Evolutionary conservation across 2,888 invertebrate species (phyloP).

Genomic region (Microdon myrmicae): DNA sequence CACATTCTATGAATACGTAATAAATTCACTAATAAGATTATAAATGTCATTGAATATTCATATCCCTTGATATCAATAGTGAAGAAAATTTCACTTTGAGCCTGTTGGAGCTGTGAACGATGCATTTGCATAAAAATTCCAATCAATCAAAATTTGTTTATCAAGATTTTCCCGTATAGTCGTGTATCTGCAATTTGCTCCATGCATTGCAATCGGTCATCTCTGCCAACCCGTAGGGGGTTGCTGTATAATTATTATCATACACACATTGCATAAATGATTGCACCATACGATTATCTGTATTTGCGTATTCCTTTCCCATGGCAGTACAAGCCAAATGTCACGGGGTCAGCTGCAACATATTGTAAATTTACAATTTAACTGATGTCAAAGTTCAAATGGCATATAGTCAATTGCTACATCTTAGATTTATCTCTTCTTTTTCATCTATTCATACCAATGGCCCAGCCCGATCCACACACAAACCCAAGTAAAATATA

Average conservation of each 20-base stretch:
- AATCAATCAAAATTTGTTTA: constrained; percentile 41
- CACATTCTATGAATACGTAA: constrained; percentile 25
- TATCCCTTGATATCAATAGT: constrained; percentile 21
- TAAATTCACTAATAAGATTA: constrained; percentile 28
- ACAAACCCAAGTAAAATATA: neutral
- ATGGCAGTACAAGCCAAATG: constrained; percentile 28
- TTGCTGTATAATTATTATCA: constrained; percentile 17
- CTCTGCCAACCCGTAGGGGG: constrained; percentile 4
- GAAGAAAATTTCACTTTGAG: constrained; percentile 38
- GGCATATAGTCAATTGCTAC: constrained; percentile 18
- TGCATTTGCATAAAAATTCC: constrained; percentile 48
- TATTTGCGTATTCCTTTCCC: neutral
- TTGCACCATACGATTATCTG: constrained; percentile 20
- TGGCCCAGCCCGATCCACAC: too few relatives aligned
- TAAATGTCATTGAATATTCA: constrained; percentile 43
- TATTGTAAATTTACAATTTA: constrained; percentile 8
- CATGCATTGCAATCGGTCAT: constrained; percentile 6
- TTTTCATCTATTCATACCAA: too few relatives aligned
- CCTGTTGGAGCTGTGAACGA: constrained; percentile 14
- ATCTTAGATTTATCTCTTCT: constrained; percentile 6
- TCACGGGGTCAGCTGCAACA: constrained; percentile 37
- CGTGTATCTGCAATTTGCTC: constrained; percentile 3
- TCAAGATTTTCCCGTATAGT: constrained; percentile 1
- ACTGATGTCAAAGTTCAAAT: constrained; percentile 34
- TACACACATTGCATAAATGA: constrained; percentile 7